Evolutionary conservation across 2,888 invertebrate species (phyloP).

Genomic region (Cryptus viduatorius): DNA sequence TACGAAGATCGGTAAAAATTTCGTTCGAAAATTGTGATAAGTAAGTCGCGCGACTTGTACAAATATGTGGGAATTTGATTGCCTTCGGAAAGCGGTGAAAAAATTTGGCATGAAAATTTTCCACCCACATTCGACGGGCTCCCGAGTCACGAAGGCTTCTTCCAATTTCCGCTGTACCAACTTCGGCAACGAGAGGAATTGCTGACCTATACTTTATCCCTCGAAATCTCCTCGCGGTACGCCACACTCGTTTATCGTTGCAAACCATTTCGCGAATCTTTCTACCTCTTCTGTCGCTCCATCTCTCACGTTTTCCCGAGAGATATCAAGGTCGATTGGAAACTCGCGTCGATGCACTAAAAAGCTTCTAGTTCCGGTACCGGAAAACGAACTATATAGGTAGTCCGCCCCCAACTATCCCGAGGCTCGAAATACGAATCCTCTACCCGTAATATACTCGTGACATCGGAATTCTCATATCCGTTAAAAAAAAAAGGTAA

Average conservation of each 20-base stretch:
- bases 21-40: conserved; percentile 26
- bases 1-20: background rate
- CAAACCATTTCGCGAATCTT: conserved; percentile 14
- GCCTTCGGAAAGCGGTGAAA: background rate
- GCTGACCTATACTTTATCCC: conserved; percentile 22
- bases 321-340: conserved; percentile 48
- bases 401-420: background rate
- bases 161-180: conserved; percentile 30
- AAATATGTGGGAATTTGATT: conserved; percentile 28
- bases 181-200: conserved; percentile 9
- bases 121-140: conserved; percentile 10
- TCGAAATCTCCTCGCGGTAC: conserved; percentile 33
- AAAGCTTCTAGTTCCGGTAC: background rate
- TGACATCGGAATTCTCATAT: too few relatives aligned
- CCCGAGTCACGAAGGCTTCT: conserved; percentile 35
- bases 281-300: conserved; percentile 2
- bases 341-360: conserved; percentile 26
- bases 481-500: too few relatives aligned
- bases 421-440: too few relatives aligned
- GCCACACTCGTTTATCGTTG: conserved; percentile 20
- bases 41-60: conserved; percentile 9
- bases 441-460: too few relatives aligned
- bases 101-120: conserved; percentile 24
- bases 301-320: conserved; percentile 28
- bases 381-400: background rate